Evolutionary conservation across 2,888 invertebrate species (phyloP).

Genomic region (Desoria tigrina): DNA sequence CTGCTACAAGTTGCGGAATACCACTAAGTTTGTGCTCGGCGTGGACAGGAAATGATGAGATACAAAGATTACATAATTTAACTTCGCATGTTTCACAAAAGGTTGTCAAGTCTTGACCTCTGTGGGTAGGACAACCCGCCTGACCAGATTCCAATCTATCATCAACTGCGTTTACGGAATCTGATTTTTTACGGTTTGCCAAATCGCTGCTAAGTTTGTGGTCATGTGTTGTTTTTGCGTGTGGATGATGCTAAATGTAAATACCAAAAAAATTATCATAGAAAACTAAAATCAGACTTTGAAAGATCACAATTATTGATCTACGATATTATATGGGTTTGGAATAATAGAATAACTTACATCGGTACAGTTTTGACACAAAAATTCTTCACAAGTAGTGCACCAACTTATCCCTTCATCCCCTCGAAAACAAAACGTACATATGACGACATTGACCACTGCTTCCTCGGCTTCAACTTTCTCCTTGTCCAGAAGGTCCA

Average conservation of each 20-base stretch:
- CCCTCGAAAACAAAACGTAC: conserved; percentile 29
- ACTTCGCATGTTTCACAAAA: conserved; percentile 14
- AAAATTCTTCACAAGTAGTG: conserved; percentile 25
- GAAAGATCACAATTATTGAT: too few relatives aligned
- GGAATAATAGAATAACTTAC: too few relatives aligned
- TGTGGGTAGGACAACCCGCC: conserved; percentile 12
- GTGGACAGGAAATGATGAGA: background rate
- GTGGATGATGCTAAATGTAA: conserved; percentile 22
- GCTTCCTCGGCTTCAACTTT: background rate
- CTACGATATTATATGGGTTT: too few relatives aligned
- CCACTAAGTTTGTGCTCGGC: background rate
- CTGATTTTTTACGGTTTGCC: background rate
- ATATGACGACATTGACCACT: background rate
- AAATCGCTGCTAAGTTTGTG: conserved; percentile 11
- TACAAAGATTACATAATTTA: conserved; percentile 19
- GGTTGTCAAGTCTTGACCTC: background rate
- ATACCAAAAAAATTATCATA: background rate
- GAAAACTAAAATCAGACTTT: background rate
- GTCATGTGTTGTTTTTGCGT: conserved; percentile 3
- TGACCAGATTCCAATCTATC: background rate
- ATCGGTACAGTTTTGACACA: conserved; percentile 32
- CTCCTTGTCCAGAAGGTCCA: background rate
- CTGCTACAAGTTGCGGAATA: background rate
- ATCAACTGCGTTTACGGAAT: background rate
- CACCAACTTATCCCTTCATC: conserved; percentile 28